Evolutionary conservation across 2,797 vertebrate species (phyloP).

Genomic region (Gymnocypris eckloni): DNA sequence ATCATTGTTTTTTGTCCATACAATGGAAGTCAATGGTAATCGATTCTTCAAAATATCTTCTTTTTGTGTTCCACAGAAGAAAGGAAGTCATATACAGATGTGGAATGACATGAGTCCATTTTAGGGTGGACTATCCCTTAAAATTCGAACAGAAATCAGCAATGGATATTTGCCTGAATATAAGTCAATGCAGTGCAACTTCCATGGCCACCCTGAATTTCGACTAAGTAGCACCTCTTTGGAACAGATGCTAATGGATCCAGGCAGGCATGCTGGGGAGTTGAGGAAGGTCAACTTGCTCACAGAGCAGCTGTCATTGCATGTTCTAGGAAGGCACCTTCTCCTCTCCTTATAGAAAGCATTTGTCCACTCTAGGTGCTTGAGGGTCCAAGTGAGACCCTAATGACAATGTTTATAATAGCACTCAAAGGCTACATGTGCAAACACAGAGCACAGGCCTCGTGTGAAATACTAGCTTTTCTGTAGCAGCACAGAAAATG

Average conservation of each 20-base stretch:
- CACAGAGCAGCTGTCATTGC: constrained; percentile 51
- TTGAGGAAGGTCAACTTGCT: constrained; percentile 48
- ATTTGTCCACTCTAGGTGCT: constrained; percentile 47
- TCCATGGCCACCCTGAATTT: constrained; percentile 42
- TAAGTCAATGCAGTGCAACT: constrained; percentile 12
- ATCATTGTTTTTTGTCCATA: neutral
- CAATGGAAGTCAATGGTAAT: neutral
- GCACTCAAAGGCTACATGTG: constrained; percentile 12
- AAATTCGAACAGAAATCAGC: neutral
- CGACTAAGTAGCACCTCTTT: constrained; percentile 45
- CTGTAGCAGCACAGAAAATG: neutral
- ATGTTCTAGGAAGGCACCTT: constrained; percentile 20
- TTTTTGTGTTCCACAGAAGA: neutral
- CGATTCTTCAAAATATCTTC: neutral
- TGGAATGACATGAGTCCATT: neutral
- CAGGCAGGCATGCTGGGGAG: constrained; percentile 27
- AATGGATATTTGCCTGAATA: neutral
- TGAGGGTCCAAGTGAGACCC: neutral
- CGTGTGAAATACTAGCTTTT: neutral
- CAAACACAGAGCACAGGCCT: constrained; percentile 10
- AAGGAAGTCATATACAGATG: neutral
- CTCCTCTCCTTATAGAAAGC: constrained; percentile 42
- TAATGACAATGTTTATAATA: constrained; percentile 28
- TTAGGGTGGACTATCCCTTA: neutral
- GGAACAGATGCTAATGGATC: constrained; percentile 45